Conservation (phyloP, 2,888 invertebrate species). For the Pardosa pseudoannulata region DNA sequence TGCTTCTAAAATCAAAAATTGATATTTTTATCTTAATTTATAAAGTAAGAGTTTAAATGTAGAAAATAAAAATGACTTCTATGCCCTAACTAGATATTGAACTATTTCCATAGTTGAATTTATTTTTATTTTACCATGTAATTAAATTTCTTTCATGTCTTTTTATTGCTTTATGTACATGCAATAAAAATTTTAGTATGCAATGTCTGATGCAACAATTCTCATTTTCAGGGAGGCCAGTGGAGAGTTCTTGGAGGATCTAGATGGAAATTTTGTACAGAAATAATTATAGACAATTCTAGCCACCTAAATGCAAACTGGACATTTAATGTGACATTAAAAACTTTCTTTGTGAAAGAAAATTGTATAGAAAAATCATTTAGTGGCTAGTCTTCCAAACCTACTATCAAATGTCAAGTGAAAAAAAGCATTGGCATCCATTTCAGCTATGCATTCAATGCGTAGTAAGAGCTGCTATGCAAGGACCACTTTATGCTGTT, state of each 20-base stretch:
- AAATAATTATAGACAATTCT: conserved; percentile 57
- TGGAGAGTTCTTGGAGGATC: conserved; percentile 58
- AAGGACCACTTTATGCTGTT: conserved; percentile 51
- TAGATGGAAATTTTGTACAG: conserved; percentile 63
- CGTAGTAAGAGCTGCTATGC: conserved; percentile 37
- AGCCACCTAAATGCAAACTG: conserved; percentile 61
- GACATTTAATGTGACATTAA: conserved; percentile 28
- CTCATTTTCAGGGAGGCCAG: conserved; percentile 45
- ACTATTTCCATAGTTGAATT: too few species aligned
- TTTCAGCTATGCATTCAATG: conserved; percentile 45
- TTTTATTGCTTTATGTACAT: too few species aligned
- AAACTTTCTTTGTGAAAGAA: conserved; percentile 49
- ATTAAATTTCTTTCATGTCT: too few species aligned
- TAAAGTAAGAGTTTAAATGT: too few species aligned
- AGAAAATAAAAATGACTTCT: too few species aligned
- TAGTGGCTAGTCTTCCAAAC: conserved; percentile 66
- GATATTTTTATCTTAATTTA: too few species aligned
- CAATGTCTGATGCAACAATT: neutral
- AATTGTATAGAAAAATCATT: conserved; percentile 56
- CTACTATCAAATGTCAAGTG: conserved; percentile 27
- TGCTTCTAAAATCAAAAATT: too few species aligned
- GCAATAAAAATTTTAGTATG: too few species aligned
- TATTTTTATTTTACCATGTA: too few species aligned
- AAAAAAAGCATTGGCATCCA: conserved; percentile 39
- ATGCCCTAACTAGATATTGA: too few species aligned